Evolutionary conservation across 2,797 vertebrate species (phyloP).

Genomic region (Parauchenoglanis punctatus): DNA sequence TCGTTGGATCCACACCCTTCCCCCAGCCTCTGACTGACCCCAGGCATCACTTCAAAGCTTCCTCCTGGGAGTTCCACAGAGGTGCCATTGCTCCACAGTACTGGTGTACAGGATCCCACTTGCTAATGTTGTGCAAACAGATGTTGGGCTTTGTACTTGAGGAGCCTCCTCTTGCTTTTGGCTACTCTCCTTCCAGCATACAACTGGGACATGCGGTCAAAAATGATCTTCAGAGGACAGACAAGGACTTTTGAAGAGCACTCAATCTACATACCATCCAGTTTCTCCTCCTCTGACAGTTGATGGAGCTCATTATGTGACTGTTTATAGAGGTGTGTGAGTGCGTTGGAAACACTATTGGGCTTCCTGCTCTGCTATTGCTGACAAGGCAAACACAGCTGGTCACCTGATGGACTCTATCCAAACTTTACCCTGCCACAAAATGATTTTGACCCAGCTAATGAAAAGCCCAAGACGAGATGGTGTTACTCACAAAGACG

Average conservation of each 20-base stretch:
- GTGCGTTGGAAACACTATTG: conserved; percentile 19
- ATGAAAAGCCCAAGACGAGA: conserved; percentile 16
- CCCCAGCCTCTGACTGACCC: conserved; percentile 65
- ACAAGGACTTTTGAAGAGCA: background rate
- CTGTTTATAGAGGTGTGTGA: conserved; percentile 43
- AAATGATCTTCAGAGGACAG: background rate
- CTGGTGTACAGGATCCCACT: conserved; percentile 69
- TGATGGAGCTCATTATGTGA: conserved; percentile 12
- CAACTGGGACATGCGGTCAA: background rate
- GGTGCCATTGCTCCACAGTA: conserved; percentile 65
- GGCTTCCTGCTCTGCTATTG: conserved; percentile 40
- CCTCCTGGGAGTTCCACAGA: conserved; percentile 57
- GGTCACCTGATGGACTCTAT: conserved; percentile 62
- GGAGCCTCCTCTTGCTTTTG: conserved; percentile 2
- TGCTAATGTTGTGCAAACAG: conserved; percentile 68
- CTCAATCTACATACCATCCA: background rate
- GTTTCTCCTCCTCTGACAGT: background rate
- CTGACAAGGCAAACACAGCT: conserved; percentile 68
- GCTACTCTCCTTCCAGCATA: background rate
- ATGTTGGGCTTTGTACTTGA: conserved; percentile 53
- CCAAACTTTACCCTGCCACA: conserved; percentile 57
- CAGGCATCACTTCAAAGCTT: conserved; percentile 71
- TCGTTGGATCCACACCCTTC: conserved; percentile 45
- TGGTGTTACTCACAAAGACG: background rate
- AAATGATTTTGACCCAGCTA: conserved; percentile 37